A percentile compares a stretch with the other conserved stretches of the same genome.
Evolutionary conservation across 2,797 vertebrate genomes (phyloP).

Genomic region (Semotilus atromaculatus): DNA sequence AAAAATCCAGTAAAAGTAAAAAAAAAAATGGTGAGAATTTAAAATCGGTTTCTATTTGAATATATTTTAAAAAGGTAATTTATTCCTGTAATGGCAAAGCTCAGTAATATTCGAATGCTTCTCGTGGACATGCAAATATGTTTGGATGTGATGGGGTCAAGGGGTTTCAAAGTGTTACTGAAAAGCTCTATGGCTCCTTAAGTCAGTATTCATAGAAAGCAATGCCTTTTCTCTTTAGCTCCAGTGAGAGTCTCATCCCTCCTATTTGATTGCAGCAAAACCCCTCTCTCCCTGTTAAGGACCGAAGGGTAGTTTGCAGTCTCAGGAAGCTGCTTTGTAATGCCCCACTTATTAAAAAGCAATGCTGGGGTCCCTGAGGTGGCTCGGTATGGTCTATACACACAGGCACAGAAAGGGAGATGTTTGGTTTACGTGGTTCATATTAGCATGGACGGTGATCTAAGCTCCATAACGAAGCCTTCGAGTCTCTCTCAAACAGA

Average conservation of each 20-base stretch:
- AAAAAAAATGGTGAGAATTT: neutral
- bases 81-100: neutral
- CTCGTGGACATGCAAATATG: neutral
- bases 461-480: conserved; percentile 59
- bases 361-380: conserved; percentile 44
- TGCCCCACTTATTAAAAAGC: conserved; percentile 56
- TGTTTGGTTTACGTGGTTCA: conserved; percentile 60
- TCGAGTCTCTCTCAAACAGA: conserved; percentile 50
- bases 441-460: conserved; percentile 49
- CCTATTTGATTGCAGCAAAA: conserved; percentile 14
- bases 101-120: neutral
- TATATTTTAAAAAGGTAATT: neutral
- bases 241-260: neutral
- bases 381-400: conserved; percentile 39
- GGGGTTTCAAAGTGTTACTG: neutral
- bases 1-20: neutral
- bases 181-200: neutral
- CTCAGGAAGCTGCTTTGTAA: conserved; percentile 50
- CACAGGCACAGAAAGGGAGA: conserved; percentile 28
- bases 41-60: neutral
- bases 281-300: neutral
- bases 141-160: neutral
- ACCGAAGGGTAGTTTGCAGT: conserved; percentile 20
- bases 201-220: conserved; percentile 1
- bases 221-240: conserved; percentile 16